Base-by-base conservation (phyloP, 64 coral and sea anemone genomes). In the Pocillopora damicornis region DNA sequence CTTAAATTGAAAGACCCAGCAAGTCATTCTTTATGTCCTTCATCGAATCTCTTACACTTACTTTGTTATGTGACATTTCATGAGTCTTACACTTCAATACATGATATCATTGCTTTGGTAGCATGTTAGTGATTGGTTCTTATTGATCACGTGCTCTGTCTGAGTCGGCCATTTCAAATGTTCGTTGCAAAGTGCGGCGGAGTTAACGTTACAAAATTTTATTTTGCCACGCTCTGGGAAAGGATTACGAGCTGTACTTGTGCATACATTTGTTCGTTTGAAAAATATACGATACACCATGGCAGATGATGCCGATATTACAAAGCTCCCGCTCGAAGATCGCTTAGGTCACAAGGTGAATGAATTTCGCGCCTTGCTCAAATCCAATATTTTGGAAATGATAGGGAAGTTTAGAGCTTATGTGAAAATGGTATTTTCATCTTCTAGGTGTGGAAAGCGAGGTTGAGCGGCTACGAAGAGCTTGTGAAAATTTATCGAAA, bases 371-470 rank as follows among this genome's bases (percentile, higher is more conserved):
- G 86, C 64, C 37, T 6, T 76, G 38, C 16, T 42, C 35, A 56
- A 18, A 4, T 64, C 34, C 20, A 69, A 63, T 76, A 60, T n/a
- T 66, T 83, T 80, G 58, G 23, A 77, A 86, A 72, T 86, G 61
- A 88, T 60, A 74, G 45, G n/a, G 42, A 63, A 15, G 59, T 38
- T 2, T 79, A 67, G 30, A 14, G 11, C 60, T 67, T 18, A 35
- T 60, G 35, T 35, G 4, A 59, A 23, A 61, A 35, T 14, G 65
- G 66, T 86, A 69, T 61, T 61, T 68, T 79, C 61, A 10, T 2
- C 79, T 23, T 71, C 37, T 84, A 98, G 96, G 96, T 98, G 17
- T 98, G 96, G 96, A 98, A 98, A 95, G 96, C 96, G 14, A 88
- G 96, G 72, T 91, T 98, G 36, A 98, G 72, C 80, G 96, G 93